These are phyloP conservation scores for Drosophila elegans DNA, from an alignment of 1,140 invertebrate species.

Conservation along the genomic window DNA sequence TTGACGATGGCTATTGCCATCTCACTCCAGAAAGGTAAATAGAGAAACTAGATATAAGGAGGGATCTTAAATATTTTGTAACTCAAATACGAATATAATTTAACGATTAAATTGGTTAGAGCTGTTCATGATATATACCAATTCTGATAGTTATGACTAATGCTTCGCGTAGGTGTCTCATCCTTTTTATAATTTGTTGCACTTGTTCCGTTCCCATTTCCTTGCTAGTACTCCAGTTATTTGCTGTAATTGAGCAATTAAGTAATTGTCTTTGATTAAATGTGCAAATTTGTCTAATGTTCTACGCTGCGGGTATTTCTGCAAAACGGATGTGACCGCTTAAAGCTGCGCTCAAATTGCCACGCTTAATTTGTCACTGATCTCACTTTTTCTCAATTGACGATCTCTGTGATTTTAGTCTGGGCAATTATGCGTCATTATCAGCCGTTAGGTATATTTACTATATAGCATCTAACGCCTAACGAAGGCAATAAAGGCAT, in stretches of 20 bases:
- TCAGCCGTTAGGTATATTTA: not conserved
- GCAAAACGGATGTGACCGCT: slow-evolving; percentile 63
- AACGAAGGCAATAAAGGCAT: slow-evolving; percentile 15
- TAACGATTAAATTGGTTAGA: too few species aligned
- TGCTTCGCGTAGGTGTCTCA: slow-evolving; percentile 10
- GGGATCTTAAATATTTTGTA: not conserved
- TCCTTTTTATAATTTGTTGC: not conserved
- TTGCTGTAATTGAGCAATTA: slow-evolving; percentile 60
- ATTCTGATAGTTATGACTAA: not conserved
- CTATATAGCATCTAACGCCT: slow-evolving; percentile 10
- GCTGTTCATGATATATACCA: too few species aligned
- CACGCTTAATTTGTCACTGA: slow-evolving; percentile 60
- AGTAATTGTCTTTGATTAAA: slow-evolving; percentile 76
- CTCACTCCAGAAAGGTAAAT: slow-evolving; percentile 22
- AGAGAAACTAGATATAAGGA: slow-evolving; percentile 8
- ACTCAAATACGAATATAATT: too few species aligned
- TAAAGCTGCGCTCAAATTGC: slow-evolving; percentile 60
- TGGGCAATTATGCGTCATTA: slow-evolving; percentile 51
- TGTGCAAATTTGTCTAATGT: slow-evolving; percentile 80
- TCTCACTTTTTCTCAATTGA: slow-evolving; percentile 51
- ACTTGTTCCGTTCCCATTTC: slow-evolving; percentile 8
- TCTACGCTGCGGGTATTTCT: slow-evolving; percentile 28
- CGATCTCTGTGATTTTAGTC: slow-evolving; percentile 29
- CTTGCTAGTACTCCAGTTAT: slow-evolving; percentile 42
- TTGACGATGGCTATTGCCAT: slow-evolving; percentile 53